phyloP scores from a whole-genome alignment of 92 coral and sea anemone genomes.

The Paramuricea clavata region DNA sequence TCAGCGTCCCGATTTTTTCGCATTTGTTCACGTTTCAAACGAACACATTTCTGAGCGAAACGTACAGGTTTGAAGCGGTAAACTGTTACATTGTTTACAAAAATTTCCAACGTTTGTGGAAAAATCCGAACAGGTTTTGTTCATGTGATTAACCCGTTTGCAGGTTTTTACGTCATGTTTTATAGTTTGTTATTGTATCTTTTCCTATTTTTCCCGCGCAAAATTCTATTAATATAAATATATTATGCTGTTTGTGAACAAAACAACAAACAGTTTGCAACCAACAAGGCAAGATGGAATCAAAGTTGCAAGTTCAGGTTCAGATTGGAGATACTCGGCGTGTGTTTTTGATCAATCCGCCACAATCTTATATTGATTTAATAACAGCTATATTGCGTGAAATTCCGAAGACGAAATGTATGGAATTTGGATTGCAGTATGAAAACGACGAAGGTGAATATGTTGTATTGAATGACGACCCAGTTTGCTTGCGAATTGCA shows the following conservation, averaged over 20 bases:
- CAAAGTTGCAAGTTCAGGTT: conserved; percentile 23
- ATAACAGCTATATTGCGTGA: conserved; percentile 15
- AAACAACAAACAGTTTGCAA: no score
- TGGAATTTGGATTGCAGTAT: conserved; percentile 34
- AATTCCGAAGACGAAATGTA: conserved; percentile 33
- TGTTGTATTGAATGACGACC: conserved; percentile 44
- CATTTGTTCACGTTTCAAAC: conserved; percentile 13
- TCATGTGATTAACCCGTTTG: conserved; percentile 37
- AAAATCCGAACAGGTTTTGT: conserved; percentile 33
- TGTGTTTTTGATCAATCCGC: conserved; percentile 14
- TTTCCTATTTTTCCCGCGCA: neutral
- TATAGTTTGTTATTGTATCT: neutral
- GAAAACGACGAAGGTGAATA: conserved; percentile 45
- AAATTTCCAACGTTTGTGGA: conserved; percentile 35
- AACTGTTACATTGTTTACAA: conserved; percentile 8
- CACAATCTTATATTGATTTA: neutral
- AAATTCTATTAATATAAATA: neutral
- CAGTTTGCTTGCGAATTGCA: conserved; percentile 46
- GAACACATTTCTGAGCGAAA: neutral
- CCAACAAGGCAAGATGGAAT: neutral
- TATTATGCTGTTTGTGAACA: no score
- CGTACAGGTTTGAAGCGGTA: neutral
- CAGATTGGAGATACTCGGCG: conserved; percentile 25
- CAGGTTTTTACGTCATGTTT: conserved; percentile 16
- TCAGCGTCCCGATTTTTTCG: conserved; percentile 1